phyloP scores from a whole-genome alignment of 2,888 invertebrate species.

The Pollenia amentaria region DNA sequence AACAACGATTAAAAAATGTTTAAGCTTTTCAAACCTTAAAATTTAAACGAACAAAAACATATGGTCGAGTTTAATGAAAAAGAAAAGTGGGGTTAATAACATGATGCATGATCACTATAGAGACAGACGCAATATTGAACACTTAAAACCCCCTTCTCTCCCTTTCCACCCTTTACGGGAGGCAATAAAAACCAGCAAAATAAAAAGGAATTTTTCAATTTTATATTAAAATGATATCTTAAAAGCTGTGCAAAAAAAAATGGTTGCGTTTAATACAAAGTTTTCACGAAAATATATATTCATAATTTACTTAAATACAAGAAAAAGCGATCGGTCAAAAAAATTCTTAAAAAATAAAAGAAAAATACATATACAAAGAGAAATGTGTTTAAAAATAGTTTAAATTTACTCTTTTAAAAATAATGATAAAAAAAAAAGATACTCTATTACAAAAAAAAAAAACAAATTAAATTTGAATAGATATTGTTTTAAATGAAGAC shows the following conservation, averaged over 20 bases:
- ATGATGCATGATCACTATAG: conserved; percentile 64
- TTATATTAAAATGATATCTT: background rate
- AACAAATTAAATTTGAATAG: conserved; percentile 27
- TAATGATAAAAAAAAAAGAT: too few relatives aligned
- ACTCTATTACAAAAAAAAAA: too few relatives aligned
- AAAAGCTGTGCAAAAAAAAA: conserved; percentile 9
- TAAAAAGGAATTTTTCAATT: conserved; percentile 1
- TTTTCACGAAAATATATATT: conserved; percentile 20
- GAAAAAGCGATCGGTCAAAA: conserved; percentile 65
- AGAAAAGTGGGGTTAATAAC: conserved; percentile 71
- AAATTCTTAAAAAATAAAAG: conserved; percentile 34
- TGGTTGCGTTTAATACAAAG: background rate
- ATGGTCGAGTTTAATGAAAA: conserved; percentile 40
- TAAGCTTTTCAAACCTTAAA: conserved; percentile 33
- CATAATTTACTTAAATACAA: conserved; percentile 20
- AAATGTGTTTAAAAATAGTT: conserved; percentile 73
- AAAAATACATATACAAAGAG: conserved; percentile 20
- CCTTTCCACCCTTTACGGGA: conserved; percentile 35
- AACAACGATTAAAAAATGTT: too few relatives aligned
- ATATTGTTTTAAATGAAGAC: conserved; percentile 51
- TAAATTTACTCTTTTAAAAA: conserved; percentile 45
- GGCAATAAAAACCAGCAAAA: conserved; percentile 32
- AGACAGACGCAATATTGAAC: conserved; percentile 15
- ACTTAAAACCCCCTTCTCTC: conserved; percentile 3
- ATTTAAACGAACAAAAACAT: conserved; percentile 58